Base-by-base conservation (phyloP, 2,113 vertebrate genomes). In the Myotis brandtii region DNA sequence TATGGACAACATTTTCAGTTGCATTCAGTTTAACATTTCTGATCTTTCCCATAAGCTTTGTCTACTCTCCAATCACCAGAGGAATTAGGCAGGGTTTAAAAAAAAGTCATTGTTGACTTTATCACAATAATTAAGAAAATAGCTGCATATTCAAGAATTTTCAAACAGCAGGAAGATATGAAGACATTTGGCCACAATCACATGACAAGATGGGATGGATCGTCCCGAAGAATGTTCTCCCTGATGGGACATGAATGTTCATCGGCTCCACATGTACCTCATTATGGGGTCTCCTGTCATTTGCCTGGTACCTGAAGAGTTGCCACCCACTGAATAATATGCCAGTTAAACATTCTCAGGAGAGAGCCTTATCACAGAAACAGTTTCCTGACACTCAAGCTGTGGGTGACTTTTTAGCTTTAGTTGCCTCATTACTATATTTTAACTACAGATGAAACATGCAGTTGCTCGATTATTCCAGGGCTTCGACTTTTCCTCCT, bases 361-460 rank as follows among this genome's bases (percentile, higher is more conserved):
- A 46, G 32, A 59, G 2, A 84, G 1, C 2, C 32, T 81, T 56
- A 20, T 25, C 30, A 76, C 25, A 40, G 52, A 95, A 92, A 54
- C 0, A n/a, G 30, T 30, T 79, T 95, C 37, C 25, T 93, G 70
- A 96, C 18, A 9, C 11, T 67, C 3, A n/a, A 80, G 21, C 10
- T 83, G 14, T 23, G 6, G 25, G 27, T 40, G 16, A 83, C 6
- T 2, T 34, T 88, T 46, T 59, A 89, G 6, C 2, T 67, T 93
- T n/a, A 11, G 18, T 25, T 86, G 9, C 16, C 23, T 94, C 86
- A 62, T 73, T 64, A 91, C 14, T 30, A 81, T 9, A 66, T 27
- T 80, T 72, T 81, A 86, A 69, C 23, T 86, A 40, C n/a, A 81
- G 72, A 52, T 34, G 88, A 96, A 91, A 56, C 5, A 4, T 79